Base-by-base conservation (phyloP, 1,140 invertebrate genomes). In the Euschistus heros region DNA sequence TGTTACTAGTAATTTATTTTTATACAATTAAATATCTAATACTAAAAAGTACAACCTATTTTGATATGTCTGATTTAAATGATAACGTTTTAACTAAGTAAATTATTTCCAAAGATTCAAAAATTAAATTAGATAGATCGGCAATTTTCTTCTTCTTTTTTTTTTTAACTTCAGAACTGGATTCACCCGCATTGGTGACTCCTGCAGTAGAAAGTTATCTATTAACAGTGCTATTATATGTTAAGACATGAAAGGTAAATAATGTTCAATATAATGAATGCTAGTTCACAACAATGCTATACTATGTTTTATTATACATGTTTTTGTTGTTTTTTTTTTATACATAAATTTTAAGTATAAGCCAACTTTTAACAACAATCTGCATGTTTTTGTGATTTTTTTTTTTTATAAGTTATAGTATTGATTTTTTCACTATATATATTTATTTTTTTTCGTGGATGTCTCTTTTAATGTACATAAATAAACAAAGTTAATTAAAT, bases 361-460 rank as follows among this genome's bases (percentile, higher is more conserved):
- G 15, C 50, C 8, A 62, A 42, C 18, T 20, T 42, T 42, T 27
- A 24, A 62, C 50, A 54, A 2, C 8, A 37, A 27, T 47, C 14
- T 64, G 62, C 46, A 50, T 64, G 46, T 33, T 64, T 47, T 64
- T 47, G 44, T 54, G 62, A 52, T 64, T 26, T 52, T 54, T 54
- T 50, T 47, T 14, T 24, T 60, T 66, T 30, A 20, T 65, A 17
- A 37, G 33, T 37, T 37, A 37, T 37, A 37, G 44, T 22, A 52
- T 57, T 17, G 8, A 42, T 54, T 26, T 52, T 15, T 63, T 24
- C 27, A 26, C 17, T 65, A 42, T 27, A 42, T 65, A 42, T 27
- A 42, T 65, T 26, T 57, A 37, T 33, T 54, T 64, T 46, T 37
- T 37, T 37, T 37, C 33, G 10, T 37, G 33, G 33, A 37, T 37